Evolutionary conservation across 2,113 vertebrate genomes (phyloP).

Genomic region (Cinclus mexicanus): DNA sequence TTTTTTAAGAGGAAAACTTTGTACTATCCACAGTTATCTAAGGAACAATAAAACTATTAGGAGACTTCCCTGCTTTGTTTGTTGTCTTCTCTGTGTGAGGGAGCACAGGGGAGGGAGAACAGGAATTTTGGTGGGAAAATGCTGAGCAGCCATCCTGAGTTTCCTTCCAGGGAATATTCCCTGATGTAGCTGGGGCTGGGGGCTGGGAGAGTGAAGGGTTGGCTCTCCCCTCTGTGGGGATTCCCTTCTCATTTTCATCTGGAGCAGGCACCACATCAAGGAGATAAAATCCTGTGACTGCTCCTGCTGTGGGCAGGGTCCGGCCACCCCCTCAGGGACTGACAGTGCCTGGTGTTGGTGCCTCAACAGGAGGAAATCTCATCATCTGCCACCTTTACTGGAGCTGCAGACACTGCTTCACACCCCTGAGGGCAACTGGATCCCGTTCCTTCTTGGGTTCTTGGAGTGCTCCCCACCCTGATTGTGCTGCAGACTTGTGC

Average conservation of each 20-base stretch:
- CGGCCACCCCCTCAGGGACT: not conserved
- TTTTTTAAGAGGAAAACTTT: constrained; percentile 72
- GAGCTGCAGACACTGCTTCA: not conserved
- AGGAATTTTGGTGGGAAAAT: not conserved
- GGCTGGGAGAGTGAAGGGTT: not conserved
- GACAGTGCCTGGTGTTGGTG: not conserved
- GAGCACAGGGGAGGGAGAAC: not conserved
- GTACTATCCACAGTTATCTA: constrained; percentile 74
- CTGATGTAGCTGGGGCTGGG: not conserved
- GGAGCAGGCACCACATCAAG: not conserved
- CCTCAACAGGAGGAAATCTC: not conserved
- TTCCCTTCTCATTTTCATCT: not conserved
- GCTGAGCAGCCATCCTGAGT: not conserved
- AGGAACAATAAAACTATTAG: constrained; percentile 80
- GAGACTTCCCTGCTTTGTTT: constrained; percentile 23
- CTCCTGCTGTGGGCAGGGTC: not conserved
- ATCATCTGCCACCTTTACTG: not conserved
- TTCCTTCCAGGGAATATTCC: not conserved
- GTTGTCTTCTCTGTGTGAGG: not conserved
- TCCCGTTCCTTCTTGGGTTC: not conserved
- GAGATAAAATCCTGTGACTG: not conserved
- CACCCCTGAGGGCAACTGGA: not conserved
- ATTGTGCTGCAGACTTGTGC: not conserved
- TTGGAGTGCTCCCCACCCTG: not conserved
- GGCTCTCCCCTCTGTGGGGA: not conserved